A percentile compares a stretch with the other conserved stretches of the same genome.
phyloP scores from a whole-genome alignment of 2,888 invertebrate genomes.

The Helicoverpa assulta region DNA sequence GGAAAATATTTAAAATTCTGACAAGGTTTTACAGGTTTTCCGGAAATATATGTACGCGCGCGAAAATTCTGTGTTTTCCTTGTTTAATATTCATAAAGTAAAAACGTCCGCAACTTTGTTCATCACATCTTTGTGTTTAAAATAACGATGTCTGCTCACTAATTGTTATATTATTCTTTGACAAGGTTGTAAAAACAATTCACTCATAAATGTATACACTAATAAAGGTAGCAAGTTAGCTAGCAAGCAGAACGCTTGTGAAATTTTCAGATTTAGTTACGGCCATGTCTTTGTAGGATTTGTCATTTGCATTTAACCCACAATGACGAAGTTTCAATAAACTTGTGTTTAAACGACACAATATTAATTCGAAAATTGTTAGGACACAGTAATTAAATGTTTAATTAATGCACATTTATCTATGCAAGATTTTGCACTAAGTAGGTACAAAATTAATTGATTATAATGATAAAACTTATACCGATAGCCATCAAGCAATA shows the following conservation, averaged over 20 bases:
- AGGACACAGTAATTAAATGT: no score
- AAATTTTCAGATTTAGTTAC: slow-evolving; percentile 59
- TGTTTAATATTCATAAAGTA: slow-evolving; percentile 50
- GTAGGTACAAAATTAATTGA: no score
- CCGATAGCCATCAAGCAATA: slow-evolving; percentile 10
- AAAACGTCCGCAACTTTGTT: slow-evolving; percentile 47
- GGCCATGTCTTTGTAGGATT: slow-evolving; percentile 51
- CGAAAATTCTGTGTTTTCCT: slow-evolving; percentile 53
- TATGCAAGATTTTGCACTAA: no score
- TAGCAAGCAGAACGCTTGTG: slow-evolving; percentile 45
- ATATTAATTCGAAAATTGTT: slow-evolving; percentile 3
- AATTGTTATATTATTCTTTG: slow-evolving; percentile 53
- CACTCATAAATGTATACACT: slow-evolving; percentile 22
- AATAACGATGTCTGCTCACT: slow-evolving; percentile 44
- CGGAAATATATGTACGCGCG: slow-evolving; percentile 39
- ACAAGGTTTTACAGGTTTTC: slow-evolving; percentile 39
- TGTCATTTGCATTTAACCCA: slow-evolving; percentile 41
- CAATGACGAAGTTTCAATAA: slow-evolving; percentile 37
- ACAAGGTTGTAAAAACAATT: slow-evolving; percentile 60
- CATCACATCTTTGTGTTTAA: slow-evolving; percentile 43
- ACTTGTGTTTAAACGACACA: slow-evolving; percentile 20
- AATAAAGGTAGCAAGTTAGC: slow-evolving; percentile 26
- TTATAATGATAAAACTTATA: background rate
- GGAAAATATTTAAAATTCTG: slow-evolving; percentile 17
- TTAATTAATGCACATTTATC: no score